phyloP scores from a whole-genome alignment of 2,888 invertebrate species.

The Miltochrista miniata region DNA sequence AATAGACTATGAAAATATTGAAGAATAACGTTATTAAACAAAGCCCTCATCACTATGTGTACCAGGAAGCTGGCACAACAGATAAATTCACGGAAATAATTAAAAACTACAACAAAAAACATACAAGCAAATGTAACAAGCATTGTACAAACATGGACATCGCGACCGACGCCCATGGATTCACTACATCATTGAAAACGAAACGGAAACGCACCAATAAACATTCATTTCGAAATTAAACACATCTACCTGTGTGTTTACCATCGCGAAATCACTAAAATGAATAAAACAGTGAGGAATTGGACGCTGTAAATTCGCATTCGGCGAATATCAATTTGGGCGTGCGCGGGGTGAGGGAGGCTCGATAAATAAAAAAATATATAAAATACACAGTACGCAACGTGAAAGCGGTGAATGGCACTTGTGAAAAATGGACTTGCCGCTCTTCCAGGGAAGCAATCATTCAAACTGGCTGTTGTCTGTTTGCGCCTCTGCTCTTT shows the following conservation, averaged over 20 bases:
- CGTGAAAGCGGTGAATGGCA: constrained; percentile 82
- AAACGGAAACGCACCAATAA: constrained; percentile 78
- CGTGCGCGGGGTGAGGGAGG: constrained; percentile 56
- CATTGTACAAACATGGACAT: constrained; percentile 49
- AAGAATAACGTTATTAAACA: background rate
- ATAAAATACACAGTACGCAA: constrained; percentile 77
- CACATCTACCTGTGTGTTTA: constrained; percentile 81
- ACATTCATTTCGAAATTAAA: constrained; percentile 83
- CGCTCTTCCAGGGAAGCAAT: constrained; percentile 83
- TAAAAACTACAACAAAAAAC: constrained; percentile 34
- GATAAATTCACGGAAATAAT: constrained; percentile 27
- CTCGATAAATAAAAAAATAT: constrained; percentile 78
- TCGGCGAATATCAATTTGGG: constrained; percentile 80
- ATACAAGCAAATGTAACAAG: constrained; percentile 38
- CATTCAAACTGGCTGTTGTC: constrained; percentile 83
- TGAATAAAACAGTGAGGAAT: constrained; percentile 82
- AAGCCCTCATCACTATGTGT: background rate
- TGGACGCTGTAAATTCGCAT: constrained; percentile 73
- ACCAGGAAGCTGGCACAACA: background rate
- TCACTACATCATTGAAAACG: constrained; percentile 61
- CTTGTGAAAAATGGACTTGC: constrained; percentile 84
- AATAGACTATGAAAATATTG: too few species aligned
- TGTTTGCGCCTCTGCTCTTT: constrained; percentile 82
- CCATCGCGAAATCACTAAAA: constrained; percentile 79
- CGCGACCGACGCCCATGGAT: constrained; percentile 32